A percentile compares a stretch with the other conserved stretches of the same genome.
Evolutionary conservation across 2,888 invertebrate species (phyloP).

Genomic region (Eilema caniola): DNA sequence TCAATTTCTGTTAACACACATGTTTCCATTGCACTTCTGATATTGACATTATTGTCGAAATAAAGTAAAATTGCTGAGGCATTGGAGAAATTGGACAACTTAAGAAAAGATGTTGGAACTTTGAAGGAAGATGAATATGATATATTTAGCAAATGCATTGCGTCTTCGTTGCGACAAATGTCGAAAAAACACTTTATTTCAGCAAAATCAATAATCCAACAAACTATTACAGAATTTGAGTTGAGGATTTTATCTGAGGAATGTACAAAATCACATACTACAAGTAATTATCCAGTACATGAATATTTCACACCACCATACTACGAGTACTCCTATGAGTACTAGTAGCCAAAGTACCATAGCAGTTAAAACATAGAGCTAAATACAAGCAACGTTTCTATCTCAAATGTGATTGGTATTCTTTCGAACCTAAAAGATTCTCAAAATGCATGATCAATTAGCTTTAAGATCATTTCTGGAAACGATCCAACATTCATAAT

Average conservation of each 20-base stretch:
- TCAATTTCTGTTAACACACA: no score
- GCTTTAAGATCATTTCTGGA: constrained; percentile 14
- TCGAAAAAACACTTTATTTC: constrained; percentile 27
- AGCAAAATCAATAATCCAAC: constrained; percentile 29
- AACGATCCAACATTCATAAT: no score
- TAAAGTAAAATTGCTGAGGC: constrained; percentile 24
- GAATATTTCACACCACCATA: constrained; percentile 29
- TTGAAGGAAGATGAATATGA: constrained; percentile 29
- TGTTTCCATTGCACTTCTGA: no score
- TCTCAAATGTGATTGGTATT: constrained; percentile 31
- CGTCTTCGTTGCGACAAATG: constrained; percentile 27
- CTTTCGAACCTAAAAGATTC: constrained; percentile 32
- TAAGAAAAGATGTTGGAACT: constrained; percentile 27
- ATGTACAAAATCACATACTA: constrained; percentile 29
- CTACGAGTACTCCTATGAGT: constrained; percentile 27
- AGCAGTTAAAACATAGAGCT: constrained; percentile 24
- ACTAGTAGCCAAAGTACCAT: constrained; percentile 28
- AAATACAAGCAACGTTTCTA: constrained; percentile 24
- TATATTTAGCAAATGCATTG: constrained; percentile 27
- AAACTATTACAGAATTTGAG: constrained; percentile 25
- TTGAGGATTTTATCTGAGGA: constrained; percentile 23
- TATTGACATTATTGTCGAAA: no score
- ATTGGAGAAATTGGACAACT: constrained; percentile 26
- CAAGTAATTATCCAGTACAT: constrained; percentile 30
- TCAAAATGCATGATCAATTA: constrained; percentile 22